Evolutionary conservation across 2,113 vertebrate genomes (phyloP).

Genomic region (Ptychochromis oligacanthus): DNA sequence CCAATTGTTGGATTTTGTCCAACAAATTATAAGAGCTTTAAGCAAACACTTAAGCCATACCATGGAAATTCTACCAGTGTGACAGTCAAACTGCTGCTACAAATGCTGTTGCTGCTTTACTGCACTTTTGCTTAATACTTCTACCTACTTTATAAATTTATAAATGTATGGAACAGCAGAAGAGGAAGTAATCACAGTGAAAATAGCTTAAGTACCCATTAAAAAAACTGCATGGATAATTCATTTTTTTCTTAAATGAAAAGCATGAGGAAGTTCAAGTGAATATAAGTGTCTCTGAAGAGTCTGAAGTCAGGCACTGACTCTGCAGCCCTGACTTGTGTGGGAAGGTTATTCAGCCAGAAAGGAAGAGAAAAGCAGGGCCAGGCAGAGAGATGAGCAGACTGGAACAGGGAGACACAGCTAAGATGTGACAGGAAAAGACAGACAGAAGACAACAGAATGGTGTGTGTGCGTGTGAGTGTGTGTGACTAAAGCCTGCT

Average conservation of each 20-base stretch:
- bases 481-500: constrained; percentile 15
- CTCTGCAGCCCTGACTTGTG: not conserved
- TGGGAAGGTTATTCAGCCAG: not conserved
- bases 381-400: not conserved
- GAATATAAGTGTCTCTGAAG: not conserved
- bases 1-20: not conserved
- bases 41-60: not conserved
- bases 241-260: not conserved
- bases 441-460: constrained; percentile 14
- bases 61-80: not conserved
- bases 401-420: not conserved
- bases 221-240: not conserved
- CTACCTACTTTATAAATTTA: too few relatives aligned
- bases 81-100: not conserved
- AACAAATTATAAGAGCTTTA: not conserved
- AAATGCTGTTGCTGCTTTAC: too few relatives aligned
- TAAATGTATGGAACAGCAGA: not conserved
- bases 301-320: not conserved
- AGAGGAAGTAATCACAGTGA: not conserved
- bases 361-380: not conserved
- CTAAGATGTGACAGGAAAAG: not conserved
- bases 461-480: not conserved
- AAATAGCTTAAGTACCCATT: too few relatives aligned
- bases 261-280: not conserved
- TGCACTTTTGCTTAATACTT: too few relatives aligned